Conservation (phyloP, 2,888 invertebrate species). For the Diachrysia chrysitis region DNA sequence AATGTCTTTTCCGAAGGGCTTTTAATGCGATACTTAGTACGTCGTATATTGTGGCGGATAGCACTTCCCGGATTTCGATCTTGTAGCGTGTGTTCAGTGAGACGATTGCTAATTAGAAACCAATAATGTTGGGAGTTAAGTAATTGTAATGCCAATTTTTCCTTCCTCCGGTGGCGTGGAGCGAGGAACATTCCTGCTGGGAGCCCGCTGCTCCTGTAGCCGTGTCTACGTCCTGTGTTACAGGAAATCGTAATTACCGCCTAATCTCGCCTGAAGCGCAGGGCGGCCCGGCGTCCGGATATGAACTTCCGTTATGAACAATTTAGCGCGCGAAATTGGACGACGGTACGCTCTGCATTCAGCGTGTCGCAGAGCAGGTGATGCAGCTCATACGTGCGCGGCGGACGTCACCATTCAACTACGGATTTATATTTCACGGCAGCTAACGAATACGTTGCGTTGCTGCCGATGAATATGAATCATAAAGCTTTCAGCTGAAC, state of each 20-base stretch:
- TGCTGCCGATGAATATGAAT: conserved; percentile 76
- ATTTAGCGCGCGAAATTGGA: conserved; percentile 92
- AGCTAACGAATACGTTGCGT: conserved; percentile 73
- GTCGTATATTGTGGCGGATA: conserved; percentile 39
- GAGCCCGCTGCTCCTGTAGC: conserved; percentile 75
- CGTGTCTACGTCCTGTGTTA: conserved; percentile 84
- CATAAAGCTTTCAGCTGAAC: conserved; percentile 72
- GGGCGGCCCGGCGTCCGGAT: conserved; percentile 91
- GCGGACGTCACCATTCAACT: conserved; percentile 68
- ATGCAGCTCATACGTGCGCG: conserved; percentile 72
- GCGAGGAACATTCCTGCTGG: conserved; percentile 70
- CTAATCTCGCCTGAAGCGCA: conserved; percentile 89
- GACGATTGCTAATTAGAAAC: conserved; percentile 45
- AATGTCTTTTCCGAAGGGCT: conserved; percentile 57
- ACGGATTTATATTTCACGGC: conserved; percentile 61
- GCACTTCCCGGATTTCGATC: conserved; percentile 26
- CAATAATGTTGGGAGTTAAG: conserved; percentile 61
- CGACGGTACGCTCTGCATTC: conserved; percentile 84
- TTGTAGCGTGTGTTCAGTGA: conserved; percentile 18
- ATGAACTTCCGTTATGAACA: conserved; percentile 96
- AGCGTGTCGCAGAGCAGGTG: conserved; percentile 75
- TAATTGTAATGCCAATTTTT: conserved; percentile 62
- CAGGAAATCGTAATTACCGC: conserved; percentile 90
- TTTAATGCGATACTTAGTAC: conserved; percentile 47
- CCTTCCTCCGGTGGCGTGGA: conserved; percentile 63